Conservation (phyloP, 2,113 vertebrate genomes). For the Athene cunicularia region DNA sequence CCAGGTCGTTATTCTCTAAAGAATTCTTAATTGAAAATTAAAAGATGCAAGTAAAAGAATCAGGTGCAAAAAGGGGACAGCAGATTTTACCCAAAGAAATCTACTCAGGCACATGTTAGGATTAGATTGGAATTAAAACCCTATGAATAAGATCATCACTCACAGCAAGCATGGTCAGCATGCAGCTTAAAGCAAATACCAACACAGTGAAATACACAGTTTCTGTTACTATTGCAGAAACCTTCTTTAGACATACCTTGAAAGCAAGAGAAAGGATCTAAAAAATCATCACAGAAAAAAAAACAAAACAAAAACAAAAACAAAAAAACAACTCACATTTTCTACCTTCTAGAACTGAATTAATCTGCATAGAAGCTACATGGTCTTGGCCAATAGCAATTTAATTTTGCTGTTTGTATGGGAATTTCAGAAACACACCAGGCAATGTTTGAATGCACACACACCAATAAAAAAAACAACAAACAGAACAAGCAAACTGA, state of each 20-base stretch:
- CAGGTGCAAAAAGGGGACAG: neutral
- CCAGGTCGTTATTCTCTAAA: neutral
- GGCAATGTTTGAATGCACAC: neutral
- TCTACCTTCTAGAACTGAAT: neutral
- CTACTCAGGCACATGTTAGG: neutral
- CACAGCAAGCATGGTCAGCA: neutral
- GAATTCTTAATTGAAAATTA: conserved; percentile 24
- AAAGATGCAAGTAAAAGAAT: neutral
- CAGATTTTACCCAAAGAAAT: neutral
- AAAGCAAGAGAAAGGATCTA: neutral
- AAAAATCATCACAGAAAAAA: neutral
- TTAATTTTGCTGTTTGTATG: neutral
- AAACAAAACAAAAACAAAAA: neutral
- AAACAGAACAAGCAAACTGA: neutral
- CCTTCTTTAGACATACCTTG: neutral
- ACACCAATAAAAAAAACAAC: neutral
- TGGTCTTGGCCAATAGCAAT: neutral
- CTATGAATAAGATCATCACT: neutral
- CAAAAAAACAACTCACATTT: neutral
- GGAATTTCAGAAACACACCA: neutral
- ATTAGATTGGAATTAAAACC: neutral
- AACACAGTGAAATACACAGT: neutral
- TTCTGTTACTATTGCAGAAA: neutral
- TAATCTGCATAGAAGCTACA: neutral
- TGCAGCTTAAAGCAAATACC: neutral